Percentiles rank a stretch among this genome's conserved stretches.
phyloP scores from a whole-genome alignment of 2,113 vertebrate genomes.

The Calidris pugnax region DNA sequence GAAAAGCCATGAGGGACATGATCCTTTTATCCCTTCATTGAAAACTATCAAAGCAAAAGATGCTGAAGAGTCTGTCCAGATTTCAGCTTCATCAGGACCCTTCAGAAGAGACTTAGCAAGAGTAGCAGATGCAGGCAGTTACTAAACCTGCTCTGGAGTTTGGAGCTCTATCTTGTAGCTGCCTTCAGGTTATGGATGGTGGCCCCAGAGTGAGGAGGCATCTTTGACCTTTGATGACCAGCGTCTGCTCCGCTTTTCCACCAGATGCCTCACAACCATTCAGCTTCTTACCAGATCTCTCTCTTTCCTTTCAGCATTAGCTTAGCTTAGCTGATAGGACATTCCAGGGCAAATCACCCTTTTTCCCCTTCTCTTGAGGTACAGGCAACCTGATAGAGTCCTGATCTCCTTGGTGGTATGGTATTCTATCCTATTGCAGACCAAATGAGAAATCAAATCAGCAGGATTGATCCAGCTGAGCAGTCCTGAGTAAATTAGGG shows the following conservation, averaged over 20 bases:
- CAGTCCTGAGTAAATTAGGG: background rate
- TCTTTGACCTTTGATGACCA: background rate
- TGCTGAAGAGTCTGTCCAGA: background rate
- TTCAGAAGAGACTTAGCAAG: background rate
- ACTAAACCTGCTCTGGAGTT: background rate
- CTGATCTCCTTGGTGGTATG: background rate
- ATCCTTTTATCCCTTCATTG: background rate
- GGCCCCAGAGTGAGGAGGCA: background rate
- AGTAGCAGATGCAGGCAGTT: background rate
- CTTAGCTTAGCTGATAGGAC: background rate
- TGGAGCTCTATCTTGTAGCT: background rate
- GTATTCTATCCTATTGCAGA: background rate
- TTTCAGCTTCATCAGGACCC: background rate
- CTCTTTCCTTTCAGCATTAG: background rate
- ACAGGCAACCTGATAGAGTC: background rate
- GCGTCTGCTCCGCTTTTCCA: background rate
- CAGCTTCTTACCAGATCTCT: background rate
- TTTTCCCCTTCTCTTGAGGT: background rate
- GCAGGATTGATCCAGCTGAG: background rate
- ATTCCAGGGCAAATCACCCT: background rate
- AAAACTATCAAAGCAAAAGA: background rate
- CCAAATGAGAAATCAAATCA: background rate
- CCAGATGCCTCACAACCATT: background rate
- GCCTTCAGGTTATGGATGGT: background rate
- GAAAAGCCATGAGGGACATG: background rate